These are phyloP conservation scores for Cardiocondyla obscurior DNA, from an alignment of 1,140 invertebrate species.

Conservation along the genomic window DNA sequence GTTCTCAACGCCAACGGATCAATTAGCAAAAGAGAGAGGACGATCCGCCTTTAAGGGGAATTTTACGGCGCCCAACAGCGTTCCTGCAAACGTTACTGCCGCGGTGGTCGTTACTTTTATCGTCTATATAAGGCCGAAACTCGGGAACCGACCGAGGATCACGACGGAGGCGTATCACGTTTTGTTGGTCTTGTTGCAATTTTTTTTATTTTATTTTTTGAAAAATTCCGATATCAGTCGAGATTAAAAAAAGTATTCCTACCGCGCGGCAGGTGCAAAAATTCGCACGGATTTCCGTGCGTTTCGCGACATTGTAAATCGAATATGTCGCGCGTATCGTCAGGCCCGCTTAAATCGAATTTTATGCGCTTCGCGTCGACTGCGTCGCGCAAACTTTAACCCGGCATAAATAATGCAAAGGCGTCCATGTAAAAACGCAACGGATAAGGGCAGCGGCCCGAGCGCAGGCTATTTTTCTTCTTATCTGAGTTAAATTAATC, in stretches of 20 bases:
- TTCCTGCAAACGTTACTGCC: slow-evolving; percentile 55
- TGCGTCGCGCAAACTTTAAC: slow-evolving; percentile 15
- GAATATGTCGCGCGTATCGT: not conserved
- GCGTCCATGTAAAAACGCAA: slow-evolving; percentile 9
- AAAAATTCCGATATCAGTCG: not conserved
- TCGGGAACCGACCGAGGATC: slow-evolving; percentile 61
- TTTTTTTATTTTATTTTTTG: too few relatives aligned
- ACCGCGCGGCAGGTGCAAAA: slow-evolving; percentile 5
- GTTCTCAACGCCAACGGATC: slow-evolving; percentile 59
- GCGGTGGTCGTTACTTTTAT: slow-evolving; percentile 64
- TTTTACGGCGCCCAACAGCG: slow-evolving; percentile 32
- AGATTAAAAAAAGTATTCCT: not conserved
- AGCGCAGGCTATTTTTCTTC: slow-evolving; percentile 40
- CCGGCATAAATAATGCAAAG: slow-evolving; percentile 45
- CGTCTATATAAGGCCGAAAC: slow-evolving; percentile 52
- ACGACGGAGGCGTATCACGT: slow-evolving; percentile 41
- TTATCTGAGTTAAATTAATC: slow-evolving; percentile 54
- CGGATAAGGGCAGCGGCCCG: not conserved
- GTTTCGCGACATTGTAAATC: slow-evolving; percentile 4
- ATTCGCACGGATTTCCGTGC: slow-evolving; percentile 13
- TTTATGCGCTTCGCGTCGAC: not conserved
- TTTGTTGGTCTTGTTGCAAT: slow-evolving; percentile 2
- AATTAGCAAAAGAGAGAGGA: slow-evolving; percentile 58
- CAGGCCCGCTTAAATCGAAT: slow-evolving; percentile 1
- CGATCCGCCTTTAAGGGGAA: slow-evolving; percentile 10